Conservation (phyloP, 2,113 vertebrate genomes). For the Nansenia antarctica region DNA sequence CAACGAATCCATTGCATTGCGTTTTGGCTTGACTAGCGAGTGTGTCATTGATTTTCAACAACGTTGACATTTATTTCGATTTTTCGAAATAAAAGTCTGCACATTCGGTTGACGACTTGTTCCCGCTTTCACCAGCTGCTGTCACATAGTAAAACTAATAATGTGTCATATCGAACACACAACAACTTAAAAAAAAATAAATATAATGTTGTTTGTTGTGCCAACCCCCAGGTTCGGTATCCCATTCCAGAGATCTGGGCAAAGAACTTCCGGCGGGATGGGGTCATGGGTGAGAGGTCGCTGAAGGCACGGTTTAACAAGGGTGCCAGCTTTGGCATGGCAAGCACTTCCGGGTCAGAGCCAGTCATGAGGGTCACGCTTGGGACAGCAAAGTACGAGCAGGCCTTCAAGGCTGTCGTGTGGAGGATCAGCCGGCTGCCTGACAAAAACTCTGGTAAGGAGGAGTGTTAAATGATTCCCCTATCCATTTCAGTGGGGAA, state of each 20-base stretch:
- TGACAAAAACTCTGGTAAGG: constrained; percentile 90
- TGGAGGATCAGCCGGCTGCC: constrained; percentile 88
- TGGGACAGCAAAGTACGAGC: constrained; percentile 88
- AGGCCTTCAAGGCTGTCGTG: constrained; percentile 87
- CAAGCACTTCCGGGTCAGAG: constrained; percentile 82
- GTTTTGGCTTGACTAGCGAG: too few species aligned
- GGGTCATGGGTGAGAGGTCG: constrained; percentile 85
- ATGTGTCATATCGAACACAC: not conserved
- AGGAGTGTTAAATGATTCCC: constrained; percentile 43
- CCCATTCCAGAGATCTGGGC: constrained; percentile 86
- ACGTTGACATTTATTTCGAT: too few species aligned
- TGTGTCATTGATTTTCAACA: too few species aligned
- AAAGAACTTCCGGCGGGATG: constrained; percentile 88
- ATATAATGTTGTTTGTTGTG: not conserved
- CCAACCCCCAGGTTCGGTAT: constrained; percentile 69
- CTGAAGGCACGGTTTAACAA: constrained; percentile 90
- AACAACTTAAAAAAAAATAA: not conserved
- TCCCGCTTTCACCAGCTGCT: too few species aligned
- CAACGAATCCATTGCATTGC: too few species aligned
- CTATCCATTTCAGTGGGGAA: too few species aligned
- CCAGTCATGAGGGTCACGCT: constrained; percentile 90
- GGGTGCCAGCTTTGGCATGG: constrained; percentile 85
- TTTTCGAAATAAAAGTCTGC: too few species aligned
- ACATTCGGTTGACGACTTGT: too few species aligned
- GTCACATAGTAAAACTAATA: too few species aligned